phyloP scores from a whole-genome alignment of 2,797 vertebrate genomes.

The Tenualosa thibaudeaui region DNA sequence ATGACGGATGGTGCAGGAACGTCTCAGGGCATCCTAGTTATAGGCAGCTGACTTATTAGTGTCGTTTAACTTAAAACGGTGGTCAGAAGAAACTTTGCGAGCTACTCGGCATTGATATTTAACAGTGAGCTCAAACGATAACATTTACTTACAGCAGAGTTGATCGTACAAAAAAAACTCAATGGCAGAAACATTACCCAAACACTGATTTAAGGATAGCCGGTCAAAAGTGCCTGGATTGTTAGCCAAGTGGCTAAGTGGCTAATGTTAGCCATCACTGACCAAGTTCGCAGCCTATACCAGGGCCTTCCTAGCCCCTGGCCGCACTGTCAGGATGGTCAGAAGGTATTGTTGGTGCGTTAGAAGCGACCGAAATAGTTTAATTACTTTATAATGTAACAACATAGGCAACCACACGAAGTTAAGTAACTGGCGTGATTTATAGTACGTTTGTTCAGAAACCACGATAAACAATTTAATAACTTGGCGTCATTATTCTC shows the following conservation, averaged over 20 bases:
- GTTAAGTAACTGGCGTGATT: neutral
- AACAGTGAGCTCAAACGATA: neutral
- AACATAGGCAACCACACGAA: neutral
- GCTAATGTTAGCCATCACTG: constrained; percentile 5
- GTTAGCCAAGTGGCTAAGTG: neutral
- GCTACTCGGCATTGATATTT: neutral
- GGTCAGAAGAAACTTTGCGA: neutral
- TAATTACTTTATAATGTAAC: neutral
- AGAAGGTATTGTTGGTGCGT: neutral
- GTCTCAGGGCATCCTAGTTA: neutral
- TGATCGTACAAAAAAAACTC: neutral
- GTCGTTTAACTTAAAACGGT: neutral
- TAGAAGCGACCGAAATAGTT: neutral
- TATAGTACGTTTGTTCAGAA: constrained; percentile 22
- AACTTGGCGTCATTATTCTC: constrained; percentile 53
- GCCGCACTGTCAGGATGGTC: neutral
- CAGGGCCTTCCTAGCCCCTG: neutral
- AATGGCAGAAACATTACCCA: neutral
- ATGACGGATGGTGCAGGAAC: neutral
- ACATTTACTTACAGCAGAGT: neutral
- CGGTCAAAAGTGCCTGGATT: neutral
- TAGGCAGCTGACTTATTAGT: neutral
- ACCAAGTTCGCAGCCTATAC: constrained; percentile 5
- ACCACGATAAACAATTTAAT: constrained; percentile 57
- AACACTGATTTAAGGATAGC: neutral